Evolutionary conservation across 2,113 vertebrate species (phyloP).

Genomic region (Phylloscopus trochiloides): DNA sequence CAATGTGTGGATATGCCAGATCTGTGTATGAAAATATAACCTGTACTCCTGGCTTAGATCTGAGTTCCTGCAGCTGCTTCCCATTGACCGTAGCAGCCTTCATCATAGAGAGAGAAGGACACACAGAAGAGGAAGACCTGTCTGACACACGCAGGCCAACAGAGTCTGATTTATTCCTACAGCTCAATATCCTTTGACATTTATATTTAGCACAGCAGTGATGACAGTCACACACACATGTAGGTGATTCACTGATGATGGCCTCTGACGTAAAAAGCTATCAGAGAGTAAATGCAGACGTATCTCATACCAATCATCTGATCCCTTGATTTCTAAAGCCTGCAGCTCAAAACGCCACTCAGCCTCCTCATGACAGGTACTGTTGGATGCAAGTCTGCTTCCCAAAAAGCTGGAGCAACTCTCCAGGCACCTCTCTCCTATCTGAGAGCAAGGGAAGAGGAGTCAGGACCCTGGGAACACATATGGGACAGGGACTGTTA

Average conservation of each 20-base stretch:
- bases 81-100: not conserved
- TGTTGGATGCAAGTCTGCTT: not conserved
- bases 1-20: not conserved
- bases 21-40: not conserved
- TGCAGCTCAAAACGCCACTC: not conserved
- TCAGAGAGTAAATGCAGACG: not conserved
- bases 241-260: slow-evolving; percentile 27
- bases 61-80: not conserved
- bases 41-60: not conserved
- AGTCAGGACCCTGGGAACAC: not conserved
- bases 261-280: not conserved
- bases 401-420: not conserved
- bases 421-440: not conserved
- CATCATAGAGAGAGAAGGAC: not conserved
- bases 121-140: not conserved
- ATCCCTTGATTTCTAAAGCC: not conserved
- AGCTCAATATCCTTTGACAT: not conserved
- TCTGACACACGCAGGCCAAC: not conserved
- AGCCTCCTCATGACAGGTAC: not conserved
- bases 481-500: not conserved
- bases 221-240: not conserved
- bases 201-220: slow-evolving; percentile 15
- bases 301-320: not conserved
- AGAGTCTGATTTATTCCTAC: not conserved
- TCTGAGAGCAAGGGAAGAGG: not conserved